Percentiles rank a stretch among this genome's conserved stretches.
phyloP scores from a whole-genome alignment of 2,113 vertebrate species.

The Aramus guarauna region DNA sequence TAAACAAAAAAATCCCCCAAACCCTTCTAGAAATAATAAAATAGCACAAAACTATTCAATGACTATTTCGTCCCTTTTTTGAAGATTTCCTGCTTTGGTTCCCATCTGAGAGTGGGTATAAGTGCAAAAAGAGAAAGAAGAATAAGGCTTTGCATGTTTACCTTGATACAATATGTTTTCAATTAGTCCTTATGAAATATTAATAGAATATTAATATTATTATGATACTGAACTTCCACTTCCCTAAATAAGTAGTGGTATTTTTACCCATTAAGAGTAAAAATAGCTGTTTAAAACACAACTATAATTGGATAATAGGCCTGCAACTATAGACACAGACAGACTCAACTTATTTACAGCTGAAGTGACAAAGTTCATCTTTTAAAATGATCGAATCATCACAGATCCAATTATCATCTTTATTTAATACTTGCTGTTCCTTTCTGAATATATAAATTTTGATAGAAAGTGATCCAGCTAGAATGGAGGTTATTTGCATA shows the following conservation, averaged over 20 bases:
- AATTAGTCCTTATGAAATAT: not conserved
- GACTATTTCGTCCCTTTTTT: not conserved
- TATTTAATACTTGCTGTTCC: not conserved
- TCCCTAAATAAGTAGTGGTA: not conserved
- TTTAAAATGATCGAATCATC: not conserved
- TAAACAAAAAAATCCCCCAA: not conserved
- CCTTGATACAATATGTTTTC: not conserved
- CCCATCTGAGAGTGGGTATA: rapidly evolving
- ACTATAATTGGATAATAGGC: not conserved
- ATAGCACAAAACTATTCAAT: not conserved
- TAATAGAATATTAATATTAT: too few relatives aligned
- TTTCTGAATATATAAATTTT: not conserved
- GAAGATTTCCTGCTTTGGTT: not conserved
- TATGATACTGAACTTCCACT: not conserved
- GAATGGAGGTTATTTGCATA: not conserved
- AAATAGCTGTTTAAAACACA: not conserved
- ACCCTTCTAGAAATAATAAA: not conserved
- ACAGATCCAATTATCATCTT: not conserved
- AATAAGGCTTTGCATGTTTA: not conserved
- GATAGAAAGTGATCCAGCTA: not conserved
- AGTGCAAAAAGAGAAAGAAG: not conserved
- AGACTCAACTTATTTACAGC: not conserved
- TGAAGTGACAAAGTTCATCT: not conserved
- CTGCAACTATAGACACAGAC: not conserved
- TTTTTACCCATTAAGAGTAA: not conserved